Base-by-base conservation (phyloP, 2,888 invertebrate genomes). In the Drosophila tripunctata region DNA sequence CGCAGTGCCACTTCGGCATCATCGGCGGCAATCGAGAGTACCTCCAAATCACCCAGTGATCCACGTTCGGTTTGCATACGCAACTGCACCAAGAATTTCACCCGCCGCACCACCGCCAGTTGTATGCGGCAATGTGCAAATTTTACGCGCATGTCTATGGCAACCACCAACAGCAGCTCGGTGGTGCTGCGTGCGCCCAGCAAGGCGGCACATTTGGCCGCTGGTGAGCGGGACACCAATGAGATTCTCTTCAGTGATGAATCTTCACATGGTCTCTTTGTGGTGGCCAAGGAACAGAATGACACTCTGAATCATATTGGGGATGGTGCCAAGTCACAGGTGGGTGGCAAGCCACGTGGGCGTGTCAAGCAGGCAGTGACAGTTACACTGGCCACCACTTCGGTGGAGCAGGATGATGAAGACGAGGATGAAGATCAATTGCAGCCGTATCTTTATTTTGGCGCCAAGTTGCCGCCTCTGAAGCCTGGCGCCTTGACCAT, bases 361-460 rank as follows among this genome's bases (percentile, higher is more conserved):
- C 82, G 89, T 27, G 76, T 75, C 38, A 90, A 87, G 56, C 78
- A 75, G 0, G 67, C 72, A 14, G n/a, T 50, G 2, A 47, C 65
- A 3, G 69, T 78, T 0, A 78, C 83, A 4, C 10, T 73, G 12
- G 66, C 79, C 67, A 45, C 62, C 44, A 57, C 63, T 0, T 68
- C 76, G n/a, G 24, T 67, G 57, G 81, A 80, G 10, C 61, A 75
- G 19, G 67, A 78, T 14, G 68, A 71, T 1, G 86, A 66, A 0
- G 77, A 74, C 1, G 87, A 67, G 7, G 86, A 86, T 2, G 90
- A 89, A 36, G 86, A 89, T 38, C 94, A 95, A 79, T 93, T 95
- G 92, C 93, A 94, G 45, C 95, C 95, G 8, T 95, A 95, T 89
- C 92, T 94, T 58, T 94, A 93, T 84, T 95, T 95, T 86, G 95